These are phyloP conservation scores for Ceyx melanurus DNA, from an alignment of 2,113 vertebrate genomes.

Conservation along the genomic window DNA sequence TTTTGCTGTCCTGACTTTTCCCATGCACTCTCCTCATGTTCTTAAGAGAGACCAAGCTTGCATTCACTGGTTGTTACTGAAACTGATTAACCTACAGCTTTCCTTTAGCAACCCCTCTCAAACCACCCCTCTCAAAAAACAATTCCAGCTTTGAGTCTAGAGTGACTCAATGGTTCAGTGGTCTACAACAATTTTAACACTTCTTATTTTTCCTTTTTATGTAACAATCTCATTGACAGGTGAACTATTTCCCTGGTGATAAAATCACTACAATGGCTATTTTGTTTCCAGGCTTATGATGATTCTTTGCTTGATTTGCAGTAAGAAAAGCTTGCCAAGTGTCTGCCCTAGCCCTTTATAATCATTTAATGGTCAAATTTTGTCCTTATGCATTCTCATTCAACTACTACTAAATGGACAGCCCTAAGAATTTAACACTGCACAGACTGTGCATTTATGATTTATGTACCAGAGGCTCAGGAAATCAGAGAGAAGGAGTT, in stretches of 20 bases:
- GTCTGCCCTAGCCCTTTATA: constrained; percentile 41
- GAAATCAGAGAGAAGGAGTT: background rate
- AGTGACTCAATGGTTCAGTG: constrained; percentile 67
- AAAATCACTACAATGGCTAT: constrained; percentile 71
- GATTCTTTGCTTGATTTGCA: constrained; percentile 70
- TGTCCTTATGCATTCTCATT: background rate
- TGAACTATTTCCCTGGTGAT: constrained; percentile 78
- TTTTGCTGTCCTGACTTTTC: constrained; percentile 26
- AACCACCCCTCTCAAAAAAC: constrained; percentile 65
- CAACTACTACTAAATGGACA: background rate
- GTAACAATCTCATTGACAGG: constrained; percentile 69
- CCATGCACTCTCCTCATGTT: background rate
- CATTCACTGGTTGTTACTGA: constrained; percentile 38
- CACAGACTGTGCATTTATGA: constrained; percentile 21
- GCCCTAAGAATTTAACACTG: constrained; percentile 46
- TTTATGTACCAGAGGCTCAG: background rate
- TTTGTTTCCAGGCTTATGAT: constrained; percentile 71
- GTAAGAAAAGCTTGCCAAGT: constrained; percentile 63
- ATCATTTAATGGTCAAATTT: constrained; percentile 44
- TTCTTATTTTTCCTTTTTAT: constrained; percentile 63
- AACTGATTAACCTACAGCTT: constrained; percentile 71
- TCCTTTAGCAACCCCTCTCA: constrained; percentile 59
- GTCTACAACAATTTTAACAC: constrained; percentile 74
- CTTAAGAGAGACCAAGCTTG: constrained; percentile 49
- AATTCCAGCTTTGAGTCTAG: constrained; percentile 72